A percentile compares a stretch with the other conserved stretches of the same genome.
Evolutionary conservation across 2,113 vertebrate species (phyloP).

Genomic region (Polypterus bichir): DNA sequence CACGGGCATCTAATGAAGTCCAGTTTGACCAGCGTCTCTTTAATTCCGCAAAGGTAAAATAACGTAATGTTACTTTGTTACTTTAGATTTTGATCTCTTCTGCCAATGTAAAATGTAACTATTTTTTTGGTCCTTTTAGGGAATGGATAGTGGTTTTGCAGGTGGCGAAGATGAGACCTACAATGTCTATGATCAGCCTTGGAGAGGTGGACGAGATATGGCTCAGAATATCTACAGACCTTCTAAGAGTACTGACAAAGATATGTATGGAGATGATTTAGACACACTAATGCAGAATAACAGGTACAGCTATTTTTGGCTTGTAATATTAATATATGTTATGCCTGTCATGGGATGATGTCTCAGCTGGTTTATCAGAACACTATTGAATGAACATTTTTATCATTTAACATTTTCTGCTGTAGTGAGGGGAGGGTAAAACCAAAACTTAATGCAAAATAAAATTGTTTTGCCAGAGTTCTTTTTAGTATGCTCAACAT

Average conservation of each 20-base stretch:
- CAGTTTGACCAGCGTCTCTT: constrained; percentile 94
- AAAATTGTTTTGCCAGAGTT: too few relatives aligned
- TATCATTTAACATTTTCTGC: too few relatives aligned
- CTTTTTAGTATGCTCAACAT: too few relatives aligned
- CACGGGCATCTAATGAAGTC: constrained; percentile 70
- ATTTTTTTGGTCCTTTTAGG: constrained; percentile 42
- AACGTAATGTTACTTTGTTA: neutral
- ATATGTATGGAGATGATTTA: constrained; percentile 78
- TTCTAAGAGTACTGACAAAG: constrained; percentile 82
- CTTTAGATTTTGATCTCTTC: neutral
- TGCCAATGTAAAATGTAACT: too few relatives aligned
- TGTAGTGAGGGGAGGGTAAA: too few relatives aligned
- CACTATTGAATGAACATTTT: too few relatives aligned
- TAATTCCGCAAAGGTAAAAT: constrained; percentile 79
- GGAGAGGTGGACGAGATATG: constrained; percentile 80
- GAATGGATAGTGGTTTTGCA: constrained; percentile 93
- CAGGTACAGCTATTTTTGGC: constrained; percentile 45
- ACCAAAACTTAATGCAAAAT: too few relatives aligned
- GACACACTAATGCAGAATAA: constrained; percentile 79
- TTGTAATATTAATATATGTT: too few relatives aligned
- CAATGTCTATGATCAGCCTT: constrained; percentile 90
- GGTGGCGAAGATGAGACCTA: constrained; percentile 90
- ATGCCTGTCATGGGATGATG: too few relatives aligned
- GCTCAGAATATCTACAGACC: constrained; percentile 89
- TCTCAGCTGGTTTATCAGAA: too few relatives aligned